Evolutionary conservation across 2,113 vertebrate genomes (phyloP).

Genomic region (cat (Felis catus)): DNA sequence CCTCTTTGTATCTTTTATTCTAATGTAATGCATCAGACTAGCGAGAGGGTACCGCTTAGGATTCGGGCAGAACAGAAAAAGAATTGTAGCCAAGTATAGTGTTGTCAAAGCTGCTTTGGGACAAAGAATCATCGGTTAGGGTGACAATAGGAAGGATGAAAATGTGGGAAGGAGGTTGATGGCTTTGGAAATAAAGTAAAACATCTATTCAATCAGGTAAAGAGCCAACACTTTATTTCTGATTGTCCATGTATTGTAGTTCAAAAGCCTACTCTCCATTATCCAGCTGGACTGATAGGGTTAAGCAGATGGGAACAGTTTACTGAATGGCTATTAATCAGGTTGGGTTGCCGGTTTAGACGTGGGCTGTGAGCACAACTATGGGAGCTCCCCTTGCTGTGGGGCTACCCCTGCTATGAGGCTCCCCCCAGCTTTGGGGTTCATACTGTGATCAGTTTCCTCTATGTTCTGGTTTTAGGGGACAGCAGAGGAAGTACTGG

Average conservation of each 20-base stretch:
- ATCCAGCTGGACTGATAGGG: background rate
- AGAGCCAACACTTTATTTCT: background rate
- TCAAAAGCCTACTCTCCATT: background rate
- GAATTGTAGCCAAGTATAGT: background rate
- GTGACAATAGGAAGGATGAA: background rate
- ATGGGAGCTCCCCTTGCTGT: too few relatives aligned
- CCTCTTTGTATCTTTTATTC: background rate
- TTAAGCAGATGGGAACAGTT: background rate
- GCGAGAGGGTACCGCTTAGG: background rate
- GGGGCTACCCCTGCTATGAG: background rate
- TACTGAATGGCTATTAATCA: background rate
- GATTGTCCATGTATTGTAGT: background rate
- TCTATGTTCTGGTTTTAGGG: background rate
- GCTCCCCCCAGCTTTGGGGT: background rate
- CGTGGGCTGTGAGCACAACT: fast-evolving
- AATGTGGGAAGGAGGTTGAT: background rate
- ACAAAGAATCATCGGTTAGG: background rate
- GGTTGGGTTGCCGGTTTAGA: background rate
- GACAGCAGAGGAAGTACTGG: background rate
- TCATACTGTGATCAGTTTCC: background rate
- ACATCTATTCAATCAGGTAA: background rate
- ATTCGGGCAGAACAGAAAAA: background rate
- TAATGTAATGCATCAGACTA: background rate
- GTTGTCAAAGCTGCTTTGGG: background rate
- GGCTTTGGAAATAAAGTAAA: background rate